A percentile compares a stretch with the other conserved stretches of the same genome.
Evolutionary conservation across 2,113 vertebrate species (phyloP).

Genomic region (Gallinago undulata): DNA sequence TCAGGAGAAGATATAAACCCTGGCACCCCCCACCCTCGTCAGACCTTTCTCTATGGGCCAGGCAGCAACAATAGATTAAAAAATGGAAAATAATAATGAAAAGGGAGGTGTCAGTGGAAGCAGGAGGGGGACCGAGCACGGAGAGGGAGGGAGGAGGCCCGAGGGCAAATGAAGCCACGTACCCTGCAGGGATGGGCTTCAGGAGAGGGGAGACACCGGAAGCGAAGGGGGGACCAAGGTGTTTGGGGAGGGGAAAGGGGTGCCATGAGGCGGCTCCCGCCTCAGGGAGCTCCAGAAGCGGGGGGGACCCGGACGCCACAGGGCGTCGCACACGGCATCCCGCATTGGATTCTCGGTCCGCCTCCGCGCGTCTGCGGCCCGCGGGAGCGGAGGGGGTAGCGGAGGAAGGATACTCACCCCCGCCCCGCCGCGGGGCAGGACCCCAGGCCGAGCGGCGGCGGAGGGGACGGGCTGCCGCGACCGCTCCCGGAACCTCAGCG

Average conservation of each 20-base stretch:
- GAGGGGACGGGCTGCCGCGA: fast-evolving
- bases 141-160: not conserved
- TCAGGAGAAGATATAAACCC: no score
- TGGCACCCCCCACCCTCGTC: not conserved
- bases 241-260: fast-evolving
- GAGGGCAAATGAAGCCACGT: not conserved
- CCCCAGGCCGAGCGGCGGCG: not conserved
- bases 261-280: no score
- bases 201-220: fast-evolving
- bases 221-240: fast-evolving
- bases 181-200: not conserved
- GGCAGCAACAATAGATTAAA: fast-evolving
- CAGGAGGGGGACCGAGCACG: fast-evolving
- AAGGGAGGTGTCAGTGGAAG: no score
- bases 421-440: fast-evolving
- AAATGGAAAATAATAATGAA: not conserved
- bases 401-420: not conserved
- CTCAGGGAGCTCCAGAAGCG: not conserved
- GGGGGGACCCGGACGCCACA: not conserved
- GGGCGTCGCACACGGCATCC: not conserved
- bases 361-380: not conserved
- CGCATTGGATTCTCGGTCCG: fast-evolving
- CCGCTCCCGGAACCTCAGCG: not conserved
- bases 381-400: no score
- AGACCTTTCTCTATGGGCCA: not conserved